Base-by-base conservation (phyloP, 2,888 invertebrate species). In the Iphiclides podalirius region DNA sequence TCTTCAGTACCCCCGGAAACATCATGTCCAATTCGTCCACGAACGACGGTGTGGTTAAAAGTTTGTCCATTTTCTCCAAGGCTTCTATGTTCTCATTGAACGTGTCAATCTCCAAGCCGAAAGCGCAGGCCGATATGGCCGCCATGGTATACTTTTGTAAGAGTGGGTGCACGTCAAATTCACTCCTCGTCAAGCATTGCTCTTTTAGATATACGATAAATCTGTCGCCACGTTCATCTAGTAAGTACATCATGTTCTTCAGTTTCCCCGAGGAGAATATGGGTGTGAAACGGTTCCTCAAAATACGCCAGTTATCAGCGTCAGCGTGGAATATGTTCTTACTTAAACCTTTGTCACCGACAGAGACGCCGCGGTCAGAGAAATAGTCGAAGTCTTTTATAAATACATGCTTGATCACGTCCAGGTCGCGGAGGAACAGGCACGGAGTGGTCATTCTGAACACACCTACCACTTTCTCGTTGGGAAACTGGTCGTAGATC, bases 191-290 rank as follows among this genome's bases (percentile, higher is more conserved):
- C 0, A 52, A 34, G 3, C 57, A 52, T 17, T 63, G 11, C 0
- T 46, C 35, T 0, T 56, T 52, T 0, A 77, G 4, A 28, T 68
- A 60, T 0, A 70, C 49, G 0, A 68, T 13, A 26, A 75, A 72
- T 4, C 55, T 52, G 7, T 79, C 64, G 9, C 61, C 68, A 2
- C 67, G 61, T 15, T 74, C 70, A 17, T 52, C 52, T 11, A 81
- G 52, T 16, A 80, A 45, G 52, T 70, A 57, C 15, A 75, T 60
- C 79, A 81, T 80, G 20, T 72, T 74, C 52, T 70, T 79, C 8
- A 79, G 55, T 59, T 81, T 81, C 1, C 72, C 70, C 0, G 79
- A 66, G 1, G 77, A 75, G 43, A 80, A 81, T 11, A 77, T 79
- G 69, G 4, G 72, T 0, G 72, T 69, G 14, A 82, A 70, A 1